Conservation (phyloP, 1,140 invertebrate genomes). For the Teleogryllus occipitalis region DNA sequence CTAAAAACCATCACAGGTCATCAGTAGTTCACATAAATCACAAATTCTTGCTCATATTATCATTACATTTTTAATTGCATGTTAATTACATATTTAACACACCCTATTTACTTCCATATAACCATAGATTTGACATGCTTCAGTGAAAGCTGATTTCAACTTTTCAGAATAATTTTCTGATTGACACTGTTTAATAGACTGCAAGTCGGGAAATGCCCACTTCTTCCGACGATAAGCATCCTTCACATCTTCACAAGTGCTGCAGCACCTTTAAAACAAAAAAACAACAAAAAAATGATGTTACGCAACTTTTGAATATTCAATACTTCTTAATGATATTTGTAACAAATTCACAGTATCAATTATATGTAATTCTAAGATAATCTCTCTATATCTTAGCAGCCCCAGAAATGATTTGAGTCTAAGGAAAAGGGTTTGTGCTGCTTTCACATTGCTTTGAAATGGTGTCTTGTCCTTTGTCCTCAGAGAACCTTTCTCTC, state of each 20-base stretch:
- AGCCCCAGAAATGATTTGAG: too few species aligned
- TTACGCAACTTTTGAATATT: not conserved
- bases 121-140: conserved; percentile 93
- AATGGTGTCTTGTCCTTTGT: too few species aligned
- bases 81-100: conserved; percentile 29
- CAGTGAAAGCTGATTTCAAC: conserved; percentile 66
- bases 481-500: too few species aligned
- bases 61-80: too few species aligned
- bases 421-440: too few species aligned
- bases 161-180: conserved; percentile 64
- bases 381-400: too few species aligned
- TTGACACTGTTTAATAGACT: conserved; percentile 84
- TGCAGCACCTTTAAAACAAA: conserved; percentile 74
- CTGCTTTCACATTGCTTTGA: too few species aligned
- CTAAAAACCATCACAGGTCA: conserved; percentile 37
- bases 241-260: conserved; percentile 92
- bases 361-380: not conserved
- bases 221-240: conserved; percentile 81
- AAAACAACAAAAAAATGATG: not conserved
- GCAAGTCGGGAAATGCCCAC: conserved; percentile 74
- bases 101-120: conserved; percentile 92
- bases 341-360: not conserved
- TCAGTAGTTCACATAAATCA: too few species aligned
- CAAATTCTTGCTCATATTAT: too few species aligned
- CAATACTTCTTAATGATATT: not conserved